Evolutionary conservation across 1,140 invertebrate genomes (phyloP).

Genomic region (Hormaphis cornu): DNA sequence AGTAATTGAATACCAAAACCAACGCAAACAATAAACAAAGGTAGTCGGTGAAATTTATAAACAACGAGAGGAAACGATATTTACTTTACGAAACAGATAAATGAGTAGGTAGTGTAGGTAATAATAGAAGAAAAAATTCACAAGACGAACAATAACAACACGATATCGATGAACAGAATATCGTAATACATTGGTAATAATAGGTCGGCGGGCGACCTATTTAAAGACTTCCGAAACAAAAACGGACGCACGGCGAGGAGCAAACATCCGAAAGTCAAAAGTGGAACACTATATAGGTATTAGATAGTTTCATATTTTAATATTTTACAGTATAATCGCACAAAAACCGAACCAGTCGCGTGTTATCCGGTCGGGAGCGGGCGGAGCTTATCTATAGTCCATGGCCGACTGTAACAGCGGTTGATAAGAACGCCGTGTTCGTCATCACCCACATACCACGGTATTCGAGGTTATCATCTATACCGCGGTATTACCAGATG

Average conservation of each 20-base stretch:
- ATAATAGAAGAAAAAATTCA: neutral
- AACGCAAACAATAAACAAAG: neutral
- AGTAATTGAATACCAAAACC: neutral
- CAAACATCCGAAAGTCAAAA: neutral
- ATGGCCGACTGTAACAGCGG: neutral
- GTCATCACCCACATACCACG: no score
- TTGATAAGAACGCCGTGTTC: no score
- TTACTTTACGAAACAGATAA: neutral
- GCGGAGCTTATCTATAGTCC: slow-evolving; percentile 4
- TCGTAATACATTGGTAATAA: neutral
- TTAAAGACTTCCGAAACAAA: neutral
- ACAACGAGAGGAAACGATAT: no score
- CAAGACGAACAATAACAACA: neutral
- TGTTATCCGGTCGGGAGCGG: neutral
- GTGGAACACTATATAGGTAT: neutral
- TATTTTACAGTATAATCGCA: neutral
- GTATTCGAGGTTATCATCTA: no score
- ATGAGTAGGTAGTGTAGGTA: neutral
- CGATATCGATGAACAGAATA: neutral
- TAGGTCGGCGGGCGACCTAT: neutral
- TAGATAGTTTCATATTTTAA: neutral
- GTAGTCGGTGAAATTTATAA: no score
- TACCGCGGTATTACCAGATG: no score
- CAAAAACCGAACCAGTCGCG: neutral
- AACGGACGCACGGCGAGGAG: neutral